A percentile compares a stretch with the other conserved stretches of the same genome.
Evolutionary conservation across 1,140 invertebrate genomes (phyloP).

Genomic region (Epicauta chinensis): DNA sequence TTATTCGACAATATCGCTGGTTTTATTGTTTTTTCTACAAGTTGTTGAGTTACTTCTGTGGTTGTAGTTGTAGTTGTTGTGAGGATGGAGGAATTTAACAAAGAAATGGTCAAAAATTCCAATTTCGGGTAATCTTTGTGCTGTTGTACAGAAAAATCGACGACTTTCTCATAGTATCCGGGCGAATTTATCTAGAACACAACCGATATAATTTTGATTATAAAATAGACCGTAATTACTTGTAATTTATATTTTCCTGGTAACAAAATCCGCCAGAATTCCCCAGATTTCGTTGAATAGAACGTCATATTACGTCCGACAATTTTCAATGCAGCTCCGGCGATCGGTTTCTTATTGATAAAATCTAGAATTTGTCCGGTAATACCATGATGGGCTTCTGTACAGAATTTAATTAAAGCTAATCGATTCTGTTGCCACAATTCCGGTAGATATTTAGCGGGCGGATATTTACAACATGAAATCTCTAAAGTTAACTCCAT

Average conservation of each 20-base stretch:
- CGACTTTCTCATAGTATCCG: no score
- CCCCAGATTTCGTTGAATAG: constrained; percentile 21
- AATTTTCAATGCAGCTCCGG: constrained; percentile 40
- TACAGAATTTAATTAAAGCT: constrained; percentile 37
- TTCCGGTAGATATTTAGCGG: constrained; percentile 42
- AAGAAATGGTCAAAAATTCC: background rate
- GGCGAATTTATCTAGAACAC: no score
- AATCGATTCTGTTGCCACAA: constrained; percentile 58
- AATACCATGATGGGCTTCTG: constrained; percentile 42
- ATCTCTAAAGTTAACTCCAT: constrained; percentile 65
- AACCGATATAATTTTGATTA: no score
- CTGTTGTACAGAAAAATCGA: background rate
- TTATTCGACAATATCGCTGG: no score
- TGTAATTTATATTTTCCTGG: constrained; percentile 34
- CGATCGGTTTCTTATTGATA: constrained; percentile 36
- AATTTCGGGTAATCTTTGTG: background rate
- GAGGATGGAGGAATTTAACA: background rate
- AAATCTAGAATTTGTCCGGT: constrained; percentile 44
- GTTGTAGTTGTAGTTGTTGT: background rate
- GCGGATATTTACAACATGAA: constrained; percentile 58
- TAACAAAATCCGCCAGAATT: constrained; percentile 38
- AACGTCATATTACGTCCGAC: constrained; percentile 41
- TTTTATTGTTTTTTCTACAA: background rate
- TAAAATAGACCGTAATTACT: constrained; percentile 10
- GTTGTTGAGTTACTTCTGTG: background rate